phyloP scores from a whole-genome alignment of 2,888 invertebrate genomes.

The Polyommatus iphigenia region DNA sequence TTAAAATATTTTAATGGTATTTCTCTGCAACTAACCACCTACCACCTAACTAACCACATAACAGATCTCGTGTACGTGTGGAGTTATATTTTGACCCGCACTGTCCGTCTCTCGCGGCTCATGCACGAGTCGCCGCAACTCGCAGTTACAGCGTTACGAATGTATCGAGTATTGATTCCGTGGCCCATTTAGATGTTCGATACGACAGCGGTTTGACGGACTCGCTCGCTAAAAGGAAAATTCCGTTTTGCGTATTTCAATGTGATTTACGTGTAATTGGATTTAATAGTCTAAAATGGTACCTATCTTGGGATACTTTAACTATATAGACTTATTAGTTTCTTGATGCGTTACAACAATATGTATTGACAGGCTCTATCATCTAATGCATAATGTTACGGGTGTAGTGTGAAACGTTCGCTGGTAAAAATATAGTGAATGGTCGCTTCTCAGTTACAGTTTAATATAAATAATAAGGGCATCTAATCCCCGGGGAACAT shows the following conservation, averaged over 20 bases:
- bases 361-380: too few relatives aligned
- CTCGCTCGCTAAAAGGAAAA: conserved; percentile 58
- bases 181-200: conserved; percentile 74
- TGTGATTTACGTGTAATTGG: conserved; percentile 40
- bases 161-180: conserved; percentile 64
- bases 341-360: neutral
- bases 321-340: too few relatives aligned
- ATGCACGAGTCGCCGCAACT: conserved; percentile 65
- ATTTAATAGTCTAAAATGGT: neutral
- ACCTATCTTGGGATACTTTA: neutral
- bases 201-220: conserved; percentile 67
- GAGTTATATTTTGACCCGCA: conserved; percentile 1
- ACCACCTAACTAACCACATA: too few relatives aligned
- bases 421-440: neutral
- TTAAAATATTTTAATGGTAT: too few relatives aligned
- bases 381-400: too few relatives aligned
- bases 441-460: conserved; percentile 8
- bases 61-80: neutral
- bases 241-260: conserved; percentile 39
- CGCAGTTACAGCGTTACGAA: conserved; percentile 60
- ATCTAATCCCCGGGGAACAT: conserved; percentile 54
- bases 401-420: too few relatives aligned
- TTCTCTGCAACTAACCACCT: neutral
- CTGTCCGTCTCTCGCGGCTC: conserved; percentile 60
- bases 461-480: conserved; percentile 38